A percentile compares a stretch with the other conserved stretches of the same genome.
Conservation (phyloP, 2,888 invertebrate genomes). For the Xestoiulus laeticollis region DNA sequence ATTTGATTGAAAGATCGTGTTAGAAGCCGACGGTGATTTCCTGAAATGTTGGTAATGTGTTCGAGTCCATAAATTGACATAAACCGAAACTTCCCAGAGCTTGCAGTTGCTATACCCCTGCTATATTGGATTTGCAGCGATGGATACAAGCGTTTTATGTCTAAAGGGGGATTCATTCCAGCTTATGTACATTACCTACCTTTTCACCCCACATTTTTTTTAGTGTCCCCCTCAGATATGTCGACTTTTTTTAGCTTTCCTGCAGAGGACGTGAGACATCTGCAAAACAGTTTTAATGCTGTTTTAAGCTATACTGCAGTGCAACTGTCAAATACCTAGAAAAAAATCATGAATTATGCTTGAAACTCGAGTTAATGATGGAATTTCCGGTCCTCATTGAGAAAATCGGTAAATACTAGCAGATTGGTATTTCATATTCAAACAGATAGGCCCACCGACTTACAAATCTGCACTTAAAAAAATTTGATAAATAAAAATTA, state of each 20-base stretch:
- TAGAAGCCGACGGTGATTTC: neutral
- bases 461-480: too few species aligned
- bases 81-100: neutral
- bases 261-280: neutral
- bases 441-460: too few species aligned
- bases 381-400: too few species aligned
- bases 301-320: neutral
- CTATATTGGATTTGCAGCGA: neutral
- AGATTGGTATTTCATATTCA: too few species aligned
- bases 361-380: too few species aligned
- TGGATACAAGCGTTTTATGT: neutral
- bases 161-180: neutral
- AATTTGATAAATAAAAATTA: too few species aligned
- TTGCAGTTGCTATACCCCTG: neutral
- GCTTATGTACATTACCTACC: neutral
- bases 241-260: neutral
- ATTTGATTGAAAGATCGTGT: neutral
- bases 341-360: too few species aligned
- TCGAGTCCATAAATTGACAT: constrained; percentile 11
- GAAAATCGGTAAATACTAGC: too few species aligned
- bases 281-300: neutral
- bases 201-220: neutral
- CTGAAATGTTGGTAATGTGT: constrained; percentile 12
- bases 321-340: too few species aligned
- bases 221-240: neutral